Conservation (phyloP, 2,888 invertebrate genomes). For the Drosophila testacea region DNA sequence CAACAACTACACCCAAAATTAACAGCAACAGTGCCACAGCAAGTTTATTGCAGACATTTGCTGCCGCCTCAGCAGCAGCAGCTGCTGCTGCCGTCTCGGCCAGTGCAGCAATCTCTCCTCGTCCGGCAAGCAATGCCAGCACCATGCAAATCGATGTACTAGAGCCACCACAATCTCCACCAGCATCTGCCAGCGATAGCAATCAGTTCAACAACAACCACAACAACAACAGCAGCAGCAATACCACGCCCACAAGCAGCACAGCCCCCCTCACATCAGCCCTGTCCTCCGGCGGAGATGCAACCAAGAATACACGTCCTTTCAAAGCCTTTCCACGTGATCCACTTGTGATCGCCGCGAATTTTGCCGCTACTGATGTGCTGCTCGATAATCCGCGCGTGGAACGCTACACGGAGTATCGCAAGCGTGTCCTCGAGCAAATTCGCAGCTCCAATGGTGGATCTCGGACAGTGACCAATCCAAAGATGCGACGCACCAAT, state of each 20-base stretch:
- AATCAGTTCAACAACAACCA: slow-evolving; percentile 1
- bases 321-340: slow-evolving; percentile 91
- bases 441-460: slow-evolving; percentile 89
- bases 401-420: slow-evolving; percentile 90
- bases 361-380: slow-evolving; percentile 86
- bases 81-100: slow-evolving; percentile 50
- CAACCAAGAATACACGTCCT: slow-evolving; percentile 86
- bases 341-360: slow-evolving; percentile 87
- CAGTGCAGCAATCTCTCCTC: slow-evolving; percentile 57
- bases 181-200: slow-evolving; percentile 22
- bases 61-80: slow-evolving; percentile 53
- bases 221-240: slow-evolving; percentile 36
- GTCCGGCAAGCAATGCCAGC: slow-evolving; percentile 60
- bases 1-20: slow-evolving; percentile 35
- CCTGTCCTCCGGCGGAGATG: slow-evolving; percentile 24
- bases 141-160: slow-evolving; percentile 69
- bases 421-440: slow-evolving; percentile 88
- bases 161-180: slow-evolving; percentile 54
- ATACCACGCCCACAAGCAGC: slow-evolving; percentile 42
- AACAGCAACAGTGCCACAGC: slow-evolving; percentile 45
- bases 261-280: slow-evolving; percentile 47
- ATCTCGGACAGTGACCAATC: slow-evolving; percentile 87
- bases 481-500: slow-evolving; percentile 89
- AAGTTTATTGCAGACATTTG: slow-evolving; percentile 42
- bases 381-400: slow-evolving; percentile 87